Conservation (phyloP, 2,888 invertebrate genomes). For the Ellobium chinense region DNA sequence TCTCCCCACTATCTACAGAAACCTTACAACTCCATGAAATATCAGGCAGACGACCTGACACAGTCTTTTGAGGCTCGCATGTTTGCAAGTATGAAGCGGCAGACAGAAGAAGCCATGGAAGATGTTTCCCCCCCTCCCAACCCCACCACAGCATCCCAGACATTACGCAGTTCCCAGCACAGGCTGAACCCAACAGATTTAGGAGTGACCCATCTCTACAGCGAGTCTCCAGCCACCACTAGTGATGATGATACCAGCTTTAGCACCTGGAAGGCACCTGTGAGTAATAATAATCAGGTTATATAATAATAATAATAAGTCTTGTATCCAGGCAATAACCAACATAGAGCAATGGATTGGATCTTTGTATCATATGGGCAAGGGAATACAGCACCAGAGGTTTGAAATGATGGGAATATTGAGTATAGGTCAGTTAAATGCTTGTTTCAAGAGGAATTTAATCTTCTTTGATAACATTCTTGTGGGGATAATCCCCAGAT, state of each 20-base stretch:
- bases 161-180: conserved; percentile 11
- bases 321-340: too few relatives aligned
- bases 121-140: conserved; percentile 53
- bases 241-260: conserved; percentile 74
- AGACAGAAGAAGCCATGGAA: conserved; percentile 64
- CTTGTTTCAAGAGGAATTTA: too few relatives aligned
- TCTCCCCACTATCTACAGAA: conserved; percentile 58
- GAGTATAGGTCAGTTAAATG: too few relatives aligned
- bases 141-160: conserved; percentile 44
- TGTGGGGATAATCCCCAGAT: too few relatives aligned
- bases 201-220: conserved; percentile 54
- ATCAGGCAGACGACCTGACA: conserved; percentile 71
- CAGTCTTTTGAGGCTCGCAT: conserved; percentile 75
- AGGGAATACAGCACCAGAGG: too few relatives aligned
- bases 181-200: conserved; percentile 3
- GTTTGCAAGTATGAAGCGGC: conserved; percentile 73
- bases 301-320: too few relatives aligned
- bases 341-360: too few relatives aligned
- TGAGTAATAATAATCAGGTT: too few relatives aligned
- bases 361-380: too few relatives aligned
- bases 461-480: too few relatives aligned
- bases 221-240: conserved; percentile 69
- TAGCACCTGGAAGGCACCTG: conserved; percentile 73
- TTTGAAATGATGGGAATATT: too few relatives aligned
- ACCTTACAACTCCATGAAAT: conserved; percentile 70